These are phyloP conservation scores for Chirona hameri DNA, from an alignment of 2,888 invertebrate genomes.

Conservation along the genomic window DNA sequence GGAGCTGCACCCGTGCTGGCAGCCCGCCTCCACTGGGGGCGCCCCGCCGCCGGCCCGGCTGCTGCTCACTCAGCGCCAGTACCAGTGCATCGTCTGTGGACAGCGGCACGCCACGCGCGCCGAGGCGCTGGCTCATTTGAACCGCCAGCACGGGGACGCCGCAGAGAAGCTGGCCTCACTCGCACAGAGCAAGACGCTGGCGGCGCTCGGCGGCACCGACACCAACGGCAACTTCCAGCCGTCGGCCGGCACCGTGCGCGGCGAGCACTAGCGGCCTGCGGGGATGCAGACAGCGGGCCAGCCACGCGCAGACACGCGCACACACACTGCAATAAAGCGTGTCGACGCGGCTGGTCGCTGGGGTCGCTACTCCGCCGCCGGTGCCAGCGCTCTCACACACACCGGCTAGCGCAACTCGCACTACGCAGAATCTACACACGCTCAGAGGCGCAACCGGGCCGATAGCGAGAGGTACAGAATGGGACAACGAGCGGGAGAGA, in stretches of 20 bases:
- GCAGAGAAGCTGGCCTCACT: not conserved
- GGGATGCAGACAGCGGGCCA: not conserved
- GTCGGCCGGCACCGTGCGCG: not conserved
- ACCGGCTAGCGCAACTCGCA: not conserved
- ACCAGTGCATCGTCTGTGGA: conserved; percentile 36
- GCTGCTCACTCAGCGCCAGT: conserved; percentile 38
- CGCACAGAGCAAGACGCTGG: not conserved
- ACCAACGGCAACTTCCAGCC: conserved; percentile 28
- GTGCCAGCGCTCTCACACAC: conserved; percentile 28
- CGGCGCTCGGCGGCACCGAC: conserved; percentile 22
- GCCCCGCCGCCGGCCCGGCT: conserved; percentile 36
- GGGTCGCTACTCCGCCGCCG: conserved; percentile 34
- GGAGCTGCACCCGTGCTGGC: conserved; percentile 37
- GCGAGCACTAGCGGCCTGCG: not conserved
- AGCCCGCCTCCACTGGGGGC: not conserved
- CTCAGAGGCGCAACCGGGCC: not conserved
- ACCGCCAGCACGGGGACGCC: not conserved
- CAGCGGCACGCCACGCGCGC: conserved; percentile 35
- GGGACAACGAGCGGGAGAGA: not conserved
- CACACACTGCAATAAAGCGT: not conserved
- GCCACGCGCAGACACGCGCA: not conserved
- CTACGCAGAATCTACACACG: not conserved
- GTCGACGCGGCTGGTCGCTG: no score
- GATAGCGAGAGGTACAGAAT: not conserved
- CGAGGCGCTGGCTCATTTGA: conserved; percentile 36